Conservation (phyloP, 2,797 vertebrate species). For the Mallotus villosus region DNA sequence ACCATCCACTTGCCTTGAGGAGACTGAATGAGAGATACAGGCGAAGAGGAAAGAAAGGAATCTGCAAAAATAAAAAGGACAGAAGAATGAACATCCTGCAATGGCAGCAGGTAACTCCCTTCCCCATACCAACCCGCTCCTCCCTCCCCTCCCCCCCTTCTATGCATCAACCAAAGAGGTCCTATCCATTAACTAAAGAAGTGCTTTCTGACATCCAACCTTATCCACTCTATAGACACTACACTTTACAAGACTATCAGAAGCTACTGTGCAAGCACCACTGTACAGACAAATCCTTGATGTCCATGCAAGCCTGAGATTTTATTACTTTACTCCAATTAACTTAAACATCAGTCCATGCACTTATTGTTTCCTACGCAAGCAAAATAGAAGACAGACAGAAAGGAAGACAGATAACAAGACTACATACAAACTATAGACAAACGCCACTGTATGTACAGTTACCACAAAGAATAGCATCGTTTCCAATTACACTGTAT, state of each 20-base stretch:
- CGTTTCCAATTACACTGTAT: slow-evolving; percentile 10
- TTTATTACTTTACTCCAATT: slow-evolving; percentile 8
- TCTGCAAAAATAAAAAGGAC: slow-evolving; percentile 88
- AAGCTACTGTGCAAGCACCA: slow-evolving; percentile 1
- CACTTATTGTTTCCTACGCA: slow-evolving; percentile 54
- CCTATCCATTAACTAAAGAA: not conserved
- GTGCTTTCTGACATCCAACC: slow-evolving; percentile 27
- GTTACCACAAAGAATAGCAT: slow-evolving; percentile 16
- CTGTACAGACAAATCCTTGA: not conserved
- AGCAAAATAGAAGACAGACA: slow-evolving; percentile 24
- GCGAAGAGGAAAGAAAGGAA: slow-evolving; percentile 93
- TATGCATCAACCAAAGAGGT: not conserved
- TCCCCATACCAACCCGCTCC: slow-evolving; percentile 26
- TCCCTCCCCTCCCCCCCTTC: not conserved
- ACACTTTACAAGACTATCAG: slow-evolving; percentile 15
- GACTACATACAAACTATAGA: slow-evolving; percentile 7
- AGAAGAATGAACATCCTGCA: slow-evolving; percentile 76
- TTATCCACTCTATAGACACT: slow-evolving; percentile 51
- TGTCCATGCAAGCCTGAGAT: slow-evolving; percentile 31
- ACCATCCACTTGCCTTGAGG: slow-evolving; percentile 92
- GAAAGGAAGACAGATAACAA: slow-evolving; percentile 3
- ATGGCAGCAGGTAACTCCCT: slow-evolving; percentile 49
- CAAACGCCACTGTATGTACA: slow-evolving; percentile 13
- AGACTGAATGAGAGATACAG: slow-evolving; percentile 96
- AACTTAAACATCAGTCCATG: slow-evolving; percentile 48